phyloP scores from a whole-genome alignment of 2,888 invertebrate species.

The Eupithecia vulgata region DNA sequence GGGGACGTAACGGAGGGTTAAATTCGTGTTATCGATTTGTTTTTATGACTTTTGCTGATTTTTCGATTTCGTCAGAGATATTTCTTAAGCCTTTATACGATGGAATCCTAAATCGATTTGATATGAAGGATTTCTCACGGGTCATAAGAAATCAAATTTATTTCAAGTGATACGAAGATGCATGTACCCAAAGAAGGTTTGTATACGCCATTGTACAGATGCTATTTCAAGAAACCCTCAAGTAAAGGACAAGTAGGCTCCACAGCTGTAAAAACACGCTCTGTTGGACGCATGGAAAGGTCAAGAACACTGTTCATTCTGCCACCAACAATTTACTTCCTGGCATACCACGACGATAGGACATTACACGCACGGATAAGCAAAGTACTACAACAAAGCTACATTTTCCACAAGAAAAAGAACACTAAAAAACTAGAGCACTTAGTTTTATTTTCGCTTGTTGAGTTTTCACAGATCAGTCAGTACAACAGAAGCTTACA shows the following conservation, averaged over 20 bases:
- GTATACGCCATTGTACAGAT: neutral
- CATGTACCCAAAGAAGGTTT: neutral
- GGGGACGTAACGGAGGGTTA: conserved; percentile 79
- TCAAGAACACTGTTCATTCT: conserved; percentile 8
- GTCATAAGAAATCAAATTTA: conserved; percentile 11
- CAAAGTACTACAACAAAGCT: conserved; percentile 9
- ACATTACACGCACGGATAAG: conserved; percentile 1
- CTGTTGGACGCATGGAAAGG: conserved; percentile 3
- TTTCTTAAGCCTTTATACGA: conserved; percentile 32
- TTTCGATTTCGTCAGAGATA: conserved; percentile 62
- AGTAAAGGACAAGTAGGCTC: conserved; percentile 10
- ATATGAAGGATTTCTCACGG: conserved; percentile 10
- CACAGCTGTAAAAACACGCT: neutral
- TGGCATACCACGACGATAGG: neutral
- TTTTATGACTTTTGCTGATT: conserved; percentile 79
- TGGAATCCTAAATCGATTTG: conserved; percentile 22
- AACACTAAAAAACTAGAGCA: neutral
- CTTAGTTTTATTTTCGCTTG: conserved; percentile 14
- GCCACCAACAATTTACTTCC: conserved; percentile 10
- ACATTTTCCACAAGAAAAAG: neutral
- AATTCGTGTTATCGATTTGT: conserved; percentile 80
- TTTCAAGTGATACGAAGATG: neutral
- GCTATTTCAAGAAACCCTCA: neutral
- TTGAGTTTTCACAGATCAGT: conserved; percentile 31
- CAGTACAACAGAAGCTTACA: conserved; percentile 34